These are phyloP conservation scores for Cheilosia scutellata DNA, from an alignment of 2,888 invertebrate species.

Conservation along the genomic window DNA sequence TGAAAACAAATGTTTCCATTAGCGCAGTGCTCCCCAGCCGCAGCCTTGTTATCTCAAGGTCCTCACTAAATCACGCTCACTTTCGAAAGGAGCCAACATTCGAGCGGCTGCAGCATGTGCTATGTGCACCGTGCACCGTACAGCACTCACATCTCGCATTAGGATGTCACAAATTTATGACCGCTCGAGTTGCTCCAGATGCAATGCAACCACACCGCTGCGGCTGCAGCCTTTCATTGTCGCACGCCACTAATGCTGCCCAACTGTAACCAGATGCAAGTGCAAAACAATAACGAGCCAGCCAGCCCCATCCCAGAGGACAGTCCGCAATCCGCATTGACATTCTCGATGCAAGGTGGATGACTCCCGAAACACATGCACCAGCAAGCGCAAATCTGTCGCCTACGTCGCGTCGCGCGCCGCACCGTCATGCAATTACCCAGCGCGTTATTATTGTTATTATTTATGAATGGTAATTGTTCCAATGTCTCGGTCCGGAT, in stretches of 20 bases:
- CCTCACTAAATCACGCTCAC: slow-evolving; percentile 70
- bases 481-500: slow-evolving; percentile 71
- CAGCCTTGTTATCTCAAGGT: slow-evolving; percentile 64
- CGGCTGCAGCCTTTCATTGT: slow-evolving; percentile 28
- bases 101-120: slow-evolving; percentile 33
- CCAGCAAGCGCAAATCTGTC: slow-evolving; percentile 24
- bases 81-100: slow-evolving; percentile 65
- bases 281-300: slow-evolving; percentile 19
- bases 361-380: slow-evolving; percentile 46
- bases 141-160: slow-evolving; percentile 46
- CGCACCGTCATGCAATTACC: slow-evolving; percentile 48
- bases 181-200: slow-evolving; percentile 53
- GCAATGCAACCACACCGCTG: background rate
- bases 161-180: slow-evolving; percentile 74
- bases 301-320: slow-evolving; percentile 1
- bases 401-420: slow-evolving; percentile 10
- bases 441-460: slow-evolving; percentile 58
- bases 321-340: slow-evolving; percentile 28
- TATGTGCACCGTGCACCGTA: slow-evolving; percentile 18
- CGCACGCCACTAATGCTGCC: slow-evolving; percentile 15
- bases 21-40: slow-evolving; percentile 37
- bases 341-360: slow-evolving; percentile 64
- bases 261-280: slow-evolving; percentile 38
- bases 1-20: slow-evolving; percentile 69
- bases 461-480: slow-evolving; percentile 74